Percentiles rank a stretch among this genome's conserved stretches.
These are phyloP conservation scores for Rhinoraja longicauda DNA, from an alignment of 2,797 vertebrate species.

Conservation along the genomic window DNA sequence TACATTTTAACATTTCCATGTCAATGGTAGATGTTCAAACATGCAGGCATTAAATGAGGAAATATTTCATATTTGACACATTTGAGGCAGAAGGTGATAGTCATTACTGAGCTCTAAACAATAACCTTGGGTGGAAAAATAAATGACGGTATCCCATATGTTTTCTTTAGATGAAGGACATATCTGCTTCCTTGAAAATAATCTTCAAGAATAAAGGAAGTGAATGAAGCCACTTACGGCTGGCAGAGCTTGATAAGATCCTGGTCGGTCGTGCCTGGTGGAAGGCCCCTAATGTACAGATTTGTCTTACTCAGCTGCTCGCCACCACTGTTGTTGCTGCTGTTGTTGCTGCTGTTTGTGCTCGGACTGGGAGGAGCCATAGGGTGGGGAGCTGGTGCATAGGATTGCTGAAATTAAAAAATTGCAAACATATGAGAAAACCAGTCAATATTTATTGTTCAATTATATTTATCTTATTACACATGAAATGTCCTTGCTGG, in stretches of 20 bases:
- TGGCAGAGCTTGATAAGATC: slow-evolving; percentile 98
- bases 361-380: slow-evolving; percentile 98
- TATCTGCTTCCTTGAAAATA: background rate
- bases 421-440: slow-evolving; percentile 29
- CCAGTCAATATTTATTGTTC: background rate
- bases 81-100: background rate
- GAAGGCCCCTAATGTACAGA: slow-evolving; percentile 94
- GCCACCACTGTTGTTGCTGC: slow-evolving; percentile 83
- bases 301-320: slow-evolving; percentile 98
- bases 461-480: background rate
- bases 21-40: background rate
- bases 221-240: slow-evolving; percentile 72
- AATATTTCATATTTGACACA: background rate
- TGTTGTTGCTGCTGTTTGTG: slow-evolving; percentile 81
- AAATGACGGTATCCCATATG: background rate
- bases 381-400: slow-evolving; percentile 92
- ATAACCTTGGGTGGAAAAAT: background rate
- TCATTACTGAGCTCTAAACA: background rate
- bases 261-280: slow-evolving; percentile 93
- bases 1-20: background rate
- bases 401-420: slow-evolving; percentile 78
- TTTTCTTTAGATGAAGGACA: background rate
- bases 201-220: slow-evolving; percentile 9
- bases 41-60: background rate
- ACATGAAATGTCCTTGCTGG: background rate